phyloP scores from a whole-genome alignment of 1,140 invertebrate species.

The Rhopalosiphum maidis region DNA sequence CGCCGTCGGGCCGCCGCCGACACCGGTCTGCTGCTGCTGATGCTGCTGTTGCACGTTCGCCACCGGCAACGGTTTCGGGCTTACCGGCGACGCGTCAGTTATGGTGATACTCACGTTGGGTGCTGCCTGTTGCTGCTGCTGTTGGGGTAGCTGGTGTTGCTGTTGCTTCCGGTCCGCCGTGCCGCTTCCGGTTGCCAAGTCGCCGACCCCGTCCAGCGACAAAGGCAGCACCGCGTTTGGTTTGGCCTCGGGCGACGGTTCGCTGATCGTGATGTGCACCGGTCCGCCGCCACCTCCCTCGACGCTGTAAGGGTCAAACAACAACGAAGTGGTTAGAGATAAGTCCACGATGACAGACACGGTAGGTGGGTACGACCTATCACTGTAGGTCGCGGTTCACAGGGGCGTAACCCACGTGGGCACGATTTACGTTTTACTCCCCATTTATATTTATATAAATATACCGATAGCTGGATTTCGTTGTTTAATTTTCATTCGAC shows the following conservation, averaged over 20 bases:
- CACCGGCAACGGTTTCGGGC: constrained; percentile 62
- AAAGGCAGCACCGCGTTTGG: constrained; percentile 71
- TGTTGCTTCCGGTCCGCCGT: constrained; percentile 58
- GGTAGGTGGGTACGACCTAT: not conserved
- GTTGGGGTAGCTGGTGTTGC: constrained; percentile 27
- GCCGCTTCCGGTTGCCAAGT: constrained; percentile 61
- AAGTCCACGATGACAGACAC: not conserved
- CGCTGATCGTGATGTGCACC: constrained; percentile 54
- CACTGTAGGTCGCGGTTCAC: not conserved
- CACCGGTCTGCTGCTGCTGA: constrained; percentile 60
- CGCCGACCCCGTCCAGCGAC: constrained; percentile 66
- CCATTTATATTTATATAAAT: no score
- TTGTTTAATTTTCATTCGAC: not conserved
- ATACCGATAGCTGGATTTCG: not conserved
- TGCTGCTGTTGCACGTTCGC: constrained; percentile 61
- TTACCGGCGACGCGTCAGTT: constrained; percentile 60
- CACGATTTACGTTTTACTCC: no score
- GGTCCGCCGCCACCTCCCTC: not conserved
- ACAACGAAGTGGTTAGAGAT: not conserved
- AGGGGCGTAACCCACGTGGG: not conserved
- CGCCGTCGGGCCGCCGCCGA: not conserved
- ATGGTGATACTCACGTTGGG: constrained; percentile 60
- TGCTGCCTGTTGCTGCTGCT: constrained; percentile 58
- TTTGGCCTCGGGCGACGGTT: constrained; percentile 57
- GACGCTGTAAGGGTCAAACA: not conserved